Conservation (phyloP, 2,797 vertebrate species). For the Galago senegalensis region DNA sequence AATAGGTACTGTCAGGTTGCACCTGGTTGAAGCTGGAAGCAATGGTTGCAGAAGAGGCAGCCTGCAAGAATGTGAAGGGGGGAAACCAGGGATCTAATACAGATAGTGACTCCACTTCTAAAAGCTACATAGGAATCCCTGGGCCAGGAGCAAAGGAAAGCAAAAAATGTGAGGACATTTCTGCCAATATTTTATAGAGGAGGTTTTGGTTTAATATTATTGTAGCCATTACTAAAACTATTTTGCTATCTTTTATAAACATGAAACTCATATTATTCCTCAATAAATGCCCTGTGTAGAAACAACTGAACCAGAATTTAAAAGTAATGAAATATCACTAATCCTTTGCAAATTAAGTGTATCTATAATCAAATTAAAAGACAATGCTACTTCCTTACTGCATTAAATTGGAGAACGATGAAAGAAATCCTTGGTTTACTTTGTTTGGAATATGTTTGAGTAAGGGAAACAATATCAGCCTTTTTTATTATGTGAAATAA, state of each 20-base stretch:
- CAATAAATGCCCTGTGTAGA: not conserved
- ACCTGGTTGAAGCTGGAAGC: not conserved
- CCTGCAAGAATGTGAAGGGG: not conserved
- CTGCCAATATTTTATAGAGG: not conserved
- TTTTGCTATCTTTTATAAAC: not conserved
- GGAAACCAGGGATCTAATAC: not conserved
- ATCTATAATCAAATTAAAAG: constrained; percentile 43
- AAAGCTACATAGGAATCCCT: not conserved
- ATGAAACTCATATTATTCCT: not conserved
- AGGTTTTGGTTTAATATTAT: not conserved
- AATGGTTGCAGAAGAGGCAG: not conserved
- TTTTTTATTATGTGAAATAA: constrained; percentile 65
- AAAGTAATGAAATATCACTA: constrained; percentile 24
- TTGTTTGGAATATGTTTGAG: constrained; percentile 65
- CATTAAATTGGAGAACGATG: constrained; percentile 37
- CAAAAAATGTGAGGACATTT: not conserved
- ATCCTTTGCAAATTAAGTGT: not conserved
- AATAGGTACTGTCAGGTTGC: not conserved
- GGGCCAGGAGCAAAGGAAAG: not conserved
- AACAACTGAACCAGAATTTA: constrained; percentile 12
- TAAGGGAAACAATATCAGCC: not conserved
- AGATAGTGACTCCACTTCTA: not conserved
- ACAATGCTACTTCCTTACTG: not conserved
- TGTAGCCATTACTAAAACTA: not conserved
- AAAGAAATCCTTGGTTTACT: constrained; percentile 40